These are phyloP conservation scores for Cerceris ruficornis DNA, from an alignment of 2,888 invertebrate genomes.

Conservation along the genomic window DNA sequence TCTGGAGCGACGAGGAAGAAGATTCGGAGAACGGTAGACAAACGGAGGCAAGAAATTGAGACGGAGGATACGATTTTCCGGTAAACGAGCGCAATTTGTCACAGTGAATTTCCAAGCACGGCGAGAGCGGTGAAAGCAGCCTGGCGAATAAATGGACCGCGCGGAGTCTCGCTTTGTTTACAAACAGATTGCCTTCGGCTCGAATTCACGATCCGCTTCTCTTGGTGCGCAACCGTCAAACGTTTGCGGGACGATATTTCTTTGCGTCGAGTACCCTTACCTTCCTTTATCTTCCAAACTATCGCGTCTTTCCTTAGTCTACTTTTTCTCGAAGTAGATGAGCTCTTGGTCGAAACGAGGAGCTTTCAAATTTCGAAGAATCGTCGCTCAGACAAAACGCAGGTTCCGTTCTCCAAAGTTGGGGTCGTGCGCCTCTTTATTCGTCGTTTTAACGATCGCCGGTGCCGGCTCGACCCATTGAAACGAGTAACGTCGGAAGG, in stretches of 20 bases:
- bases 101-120: slow-evolving; percentile 23
- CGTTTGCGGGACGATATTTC: neutral
- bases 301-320: too few species aligned
- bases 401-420: too few species aligned
- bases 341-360: too few species aligned
- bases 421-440: neutral
- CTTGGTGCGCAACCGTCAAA: neutral
- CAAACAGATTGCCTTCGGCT: neutral
- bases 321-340: too few species aligned
- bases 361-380: too few species aligned
- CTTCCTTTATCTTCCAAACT: too few species aligned
- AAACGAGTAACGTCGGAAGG: slow-evolving; percentile 33
- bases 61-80: slow-evolving; percentile 11
- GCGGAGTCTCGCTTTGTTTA: slow-evolving; percentile 1
- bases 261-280: too few species aligned
- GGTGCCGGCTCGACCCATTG: slow-evolving; percentile 10
- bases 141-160: slow-evolving; percentile 32
- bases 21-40: neutral
- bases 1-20: too few species aligned
- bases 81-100: slow-evolving; percentile 38
- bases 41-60: neutral
- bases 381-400: too few species aligned
- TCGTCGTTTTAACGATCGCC: neutral
- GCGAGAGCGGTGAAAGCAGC: slow-evolving; percentile 51
- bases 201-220: neutral